Percentiles rank a stretch among this genome's conserved stretches.
Conservation (phyloP, 2,797 vertebrate species). For the Enteromius mattozi region DNA sequence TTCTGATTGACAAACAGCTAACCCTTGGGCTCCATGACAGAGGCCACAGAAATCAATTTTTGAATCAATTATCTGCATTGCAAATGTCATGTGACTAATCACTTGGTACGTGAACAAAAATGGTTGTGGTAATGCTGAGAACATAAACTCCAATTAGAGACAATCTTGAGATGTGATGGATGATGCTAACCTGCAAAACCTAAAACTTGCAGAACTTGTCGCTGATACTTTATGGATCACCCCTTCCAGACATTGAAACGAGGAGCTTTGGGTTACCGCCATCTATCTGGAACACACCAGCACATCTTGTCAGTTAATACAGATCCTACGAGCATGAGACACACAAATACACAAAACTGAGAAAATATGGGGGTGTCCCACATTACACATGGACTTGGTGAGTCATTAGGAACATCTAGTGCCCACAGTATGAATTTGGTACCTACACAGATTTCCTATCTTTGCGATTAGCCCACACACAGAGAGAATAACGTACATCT, state of each 20-base stretch:
- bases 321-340: constrained; percentile 7
- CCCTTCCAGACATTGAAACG: neutral
- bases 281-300: constrained; percentile 4
- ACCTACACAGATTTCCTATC: constrained; percentile 52
- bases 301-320: neutral
- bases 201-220: neutral
- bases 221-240: neutral
- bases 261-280: neutral
- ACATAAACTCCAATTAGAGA: neutral
- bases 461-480: constrained; percentile 37
- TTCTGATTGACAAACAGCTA: neutral
- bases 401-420: constrained; percentile 62
- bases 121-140: neutral
- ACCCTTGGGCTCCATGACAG: neutral
- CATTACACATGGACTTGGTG: constrained; percentile 58
- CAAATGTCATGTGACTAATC: neutral
- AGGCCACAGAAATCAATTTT: neutral
- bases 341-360: constrained; percentile 39
- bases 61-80: neutral
- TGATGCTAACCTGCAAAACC: neutral
- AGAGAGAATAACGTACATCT: constrained; percentile 31
- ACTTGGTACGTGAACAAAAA: neutral
- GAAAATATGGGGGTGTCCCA: constrained; percentile 61
- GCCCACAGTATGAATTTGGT: constrained; percentile 54
- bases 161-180: neutral